Evolutionary conservation across 2,113 vertebrate genomes (phyloP).

Genomic region (Nycticebus coucang): DNA sequence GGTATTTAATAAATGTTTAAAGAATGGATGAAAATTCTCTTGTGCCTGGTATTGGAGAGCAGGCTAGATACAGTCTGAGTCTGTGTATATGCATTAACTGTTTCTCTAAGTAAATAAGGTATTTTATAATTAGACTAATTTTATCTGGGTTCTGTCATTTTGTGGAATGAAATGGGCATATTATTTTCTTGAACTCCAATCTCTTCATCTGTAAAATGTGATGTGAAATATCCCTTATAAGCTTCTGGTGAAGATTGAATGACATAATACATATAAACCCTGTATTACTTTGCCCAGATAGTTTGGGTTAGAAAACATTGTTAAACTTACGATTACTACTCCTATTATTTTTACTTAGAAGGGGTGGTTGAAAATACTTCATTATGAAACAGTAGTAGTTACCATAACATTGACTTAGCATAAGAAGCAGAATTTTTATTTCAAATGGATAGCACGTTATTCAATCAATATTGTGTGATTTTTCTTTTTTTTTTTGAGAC

Average conservation of each 20-base stretch:
- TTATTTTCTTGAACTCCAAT: not conserved
- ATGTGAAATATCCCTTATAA: not conserved
- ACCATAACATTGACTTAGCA: not conserved
- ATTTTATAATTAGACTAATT: constrained; percentile 26
- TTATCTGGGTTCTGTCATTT: not conserved
- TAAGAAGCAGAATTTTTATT: constrained; percentile 2
- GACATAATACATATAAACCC: not conserved
- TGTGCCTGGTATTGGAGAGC: not conserved
- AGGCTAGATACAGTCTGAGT: not conserved
- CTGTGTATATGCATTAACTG: not conserved
- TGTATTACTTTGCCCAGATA: not conserved
- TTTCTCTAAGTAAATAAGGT: not conserved
- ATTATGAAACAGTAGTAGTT: constrained; percentile 42
- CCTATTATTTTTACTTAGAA: constrained; percentile 14
- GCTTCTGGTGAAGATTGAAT: not conserved
- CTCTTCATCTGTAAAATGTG: constrained; percentile 5
- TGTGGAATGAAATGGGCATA: not conserved
- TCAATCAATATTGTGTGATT: not conserved
- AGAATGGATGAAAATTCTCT: not conserved
- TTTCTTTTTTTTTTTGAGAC: not conserved
- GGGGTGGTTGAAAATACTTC: not conserved
- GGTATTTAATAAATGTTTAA: not conserved
- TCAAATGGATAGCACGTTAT: not conserved
- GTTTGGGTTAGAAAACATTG: constrained; percentile 4
- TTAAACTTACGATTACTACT: not conserved